These are phyloP conservation scores for Sclerodermus sp. DNA, from an alignment of 2,888 invertebrate genomes.

Conservation along the genomic window DNA sequence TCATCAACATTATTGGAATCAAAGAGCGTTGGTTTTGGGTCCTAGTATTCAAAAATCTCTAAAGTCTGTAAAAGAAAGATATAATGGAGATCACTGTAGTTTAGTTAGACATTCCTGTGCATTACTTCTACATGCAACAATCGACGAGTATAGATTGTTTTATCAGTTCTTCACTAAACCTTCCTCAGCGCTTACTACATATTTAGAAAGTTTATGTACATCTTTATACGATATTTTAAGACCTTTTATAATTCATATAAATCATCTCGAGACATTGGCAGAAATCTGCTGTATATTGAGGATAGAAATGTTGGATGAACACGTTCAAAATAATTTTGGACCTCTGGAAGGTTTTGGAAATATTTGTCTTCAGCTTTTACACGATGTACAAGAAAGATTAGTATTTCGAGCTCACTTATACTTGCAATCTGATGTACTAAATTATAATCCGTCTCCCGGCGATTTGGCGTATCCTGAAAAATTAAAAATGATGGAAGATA, in stretches of 20 bases:
- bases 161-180: slow-evolving; percentile 82
- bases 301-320: slow-evolving; percentile 89
- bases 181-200: slow-evolving; percentile 71
- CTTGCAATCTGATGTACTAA: slow-evolving; percentile 86
- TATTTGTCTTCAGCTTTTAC: slow-evolving; percentile 78
- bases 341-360: slow-evolving; percentile 77
- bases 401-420: slow-evolving; percentile 95
- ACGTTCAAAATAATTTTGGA: slow-evolving; percentile 77
- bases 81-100: slow-evolving; percentile 78
- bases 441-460: slow-evolving; percentile 87
- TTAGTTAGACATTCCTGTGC: slow-evolving; percentile 85
- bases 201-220: slow-evolving; percentile 82
- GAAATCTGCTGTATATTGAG: slow-evolving; percentile 93
- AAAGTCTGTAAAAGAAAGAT: slow-evolving; percentile 56
- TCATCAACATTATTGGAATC: slow-evolving; percentile 79
- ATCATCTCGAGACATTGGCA: slow-evolving; percentile 94
- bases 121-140: slow-evolving; percentile 88
- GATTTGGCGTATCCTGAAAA: slow-evolving; percentile 98
- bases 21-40: slow-evolving; percentile 66
- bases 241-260: slow-evolving; percentile 93
- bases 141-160: slow-evolving; percentile 92
- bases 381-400: slow-evolving; percentile 94
- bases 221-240: slow-evolving; percentile 89
- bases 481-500: slow-evolving; percentile 93
- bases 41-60: slow-evolving; percentile 60